Evolutionary conservation across 1,140 invertebrate genomes (phyloP), one percentile per base, ranked within the genome.

Genomic region (Atta texana): DNA sequence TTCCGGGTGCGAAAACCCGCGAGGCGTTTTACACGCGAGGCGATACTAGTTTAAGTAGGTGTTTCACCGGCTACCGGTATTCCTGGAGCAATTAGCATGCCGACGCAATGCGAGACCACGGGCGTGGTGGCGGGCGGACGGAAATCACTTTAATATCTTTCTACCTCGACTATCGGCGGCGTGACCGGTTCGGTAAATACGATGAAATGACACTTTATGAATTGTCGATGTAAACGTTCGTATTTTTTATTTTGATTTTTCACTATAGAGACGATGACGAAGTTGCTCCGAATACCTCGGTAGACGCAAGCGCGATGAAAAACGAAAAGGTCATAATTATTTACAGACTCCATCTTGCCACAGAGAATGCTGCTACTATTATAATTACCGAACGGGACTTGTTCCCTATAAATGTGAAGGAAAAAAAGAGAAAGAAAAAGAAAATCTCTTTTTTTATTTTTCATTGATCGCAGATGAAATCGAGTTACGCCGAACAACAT

Each of bases 11-110:
- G 61, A 78, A 78, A 78, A 21, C 39, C n/a, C 66, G 53, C 66
- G 64, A 69, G 64, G 51, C 14, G 34, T 82, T 82, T 82, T 72
- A 55, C 66, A 57, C 88, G 68, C 61, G 71, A 71, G 88, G 76
- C 85, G 88, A 78, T 90, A 61, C 86, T 88, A 88, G 89, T 75
- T 90, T 87, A 88, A 90, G 75, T 90, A 90, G 88, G 69, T 90
- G 88, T 90, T 90, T 71, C 88, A 57, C 69, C 86, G 55, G 80
- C 86, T 87, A 78, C 44, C 61, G 89, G 89, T 86, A 88, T 90
- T 88, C 89, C 87, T 86, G 89, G 71, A 78, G 89, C 89, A 91
- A 91, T 91, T 90, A 91, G 87, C 82, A 53, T 68, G 75, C 68
- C 72, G 81, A 84, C 63, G 14, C 49, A 16, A 16, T 16, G 80